Conservation (phyloP, 2,797 vertebrate genomes). For the Antennarius maculatus region DNA sequence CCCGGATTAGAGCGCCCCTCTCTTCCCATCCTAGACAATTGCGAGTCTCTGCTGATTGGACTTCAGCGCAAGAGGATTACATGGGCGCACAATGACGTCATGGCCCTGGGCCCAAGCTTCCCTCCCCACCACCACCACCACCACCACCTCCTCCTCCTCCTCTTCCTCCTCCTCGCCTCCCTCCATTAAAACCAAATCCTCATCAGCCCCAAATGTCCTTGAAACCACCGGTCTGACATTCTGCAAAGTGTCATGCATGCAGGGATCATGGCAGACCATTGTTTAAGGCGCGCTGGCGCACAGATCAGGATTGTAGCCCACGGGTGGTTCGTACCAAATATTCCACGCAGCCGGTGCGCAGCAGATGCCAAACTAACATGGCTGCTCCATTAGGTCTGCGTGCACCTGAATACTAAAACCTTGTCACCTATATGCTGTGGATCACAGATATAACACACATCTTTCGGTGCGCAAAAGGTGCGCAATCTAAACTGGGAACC, state of each 20-base stretch:
- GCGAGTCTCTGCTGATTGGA: constrained; percentile 91
- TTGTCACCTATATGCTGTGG: not conserved
- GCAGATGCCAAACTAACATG: constrained; percentile 3
- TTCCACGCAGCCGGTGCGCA: constrained; percentile 1
- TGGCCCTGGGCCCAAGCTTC: constrained; percentile 88
- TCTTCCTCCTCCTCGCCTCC: constrained; percentile 66
- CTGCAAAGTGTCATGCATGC: constrained; percentile 74
- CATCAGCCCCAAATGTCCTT: constrained; percentile 97
- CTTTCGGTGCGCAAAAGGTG: constrained; percentile 13
- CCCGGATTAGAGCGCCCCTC: constrained; percentile 86
- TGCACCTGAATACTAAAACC: constrained; percentile 21
- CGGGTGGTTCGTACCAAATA: constrained; percentile 16
- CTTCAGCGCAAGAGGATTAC: constrained; percentile 95
- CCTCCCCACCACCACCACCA: constrained; percentile 23
- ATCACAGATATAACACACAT: not conserved
- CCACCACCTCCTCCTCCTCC: constrained; percentile 58
- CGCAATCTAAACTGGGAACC: not conserved
- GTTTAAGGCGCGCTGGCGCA: constrained; percentile 1
- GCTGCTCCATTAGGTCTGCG: constrained; percentile 4
- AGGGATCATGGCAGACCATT: constrained; percentile 38
- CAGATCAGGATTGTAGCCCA: constrained; percentile 17
- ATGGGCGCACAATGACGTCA: constrained; percentile 98
- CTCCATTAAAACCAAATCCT: constrained; percentile 94
- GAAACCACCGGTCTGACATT: constrained; percentile 91
- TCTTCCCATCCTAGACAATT: constrained; percentile 86